These are phyloP conservation scores for Misgurnus mizolepis DNA, from an alignment of 2,113 vertebrate genomes.

Conservation along the genomic window DNA sequence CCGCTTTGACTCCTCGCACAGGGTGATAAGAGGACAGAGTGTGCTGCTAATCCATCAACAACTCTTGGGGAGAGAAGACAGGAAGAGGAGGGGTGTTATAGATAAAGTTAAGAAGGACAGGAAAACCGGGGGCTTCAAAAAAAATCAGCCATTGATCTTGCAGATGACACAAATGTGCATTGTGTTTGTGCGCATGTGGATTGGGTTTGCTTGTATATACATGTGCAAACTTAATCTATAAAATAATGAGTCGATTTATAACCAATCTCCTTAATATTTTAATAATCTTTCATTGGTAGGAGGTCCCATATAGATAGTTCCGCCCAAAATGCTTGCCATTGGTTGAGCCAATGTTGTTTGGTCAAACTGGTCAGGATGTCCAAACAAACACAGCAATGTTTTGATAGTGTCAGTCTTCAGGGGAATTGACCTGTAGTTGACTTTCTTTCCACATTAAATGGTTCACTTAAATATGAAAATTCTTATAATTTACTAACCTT, in stretches of 20 bases:
- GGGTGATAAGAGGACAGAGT: constrained; percentile 27
- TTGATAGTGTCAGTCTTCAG: no score
- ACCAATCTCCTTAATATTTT: background rate
- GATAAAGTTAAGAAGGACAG: constrained; percentile 28
- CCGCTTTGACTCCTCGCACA: constrained; percentile 32
- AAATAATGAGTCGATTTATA: no score
- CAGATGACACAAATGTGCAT: constrained; percentile 33
- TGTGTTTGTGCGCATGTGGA: background rate
- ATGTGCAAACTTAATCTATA: no score
- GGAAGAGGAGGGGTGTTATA: constrained; percentile 19
- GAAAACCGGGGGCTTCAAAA: constrained; percentile 44
- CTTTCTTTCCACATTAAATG: background rate
- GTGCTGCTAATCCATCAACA: constrained; percentile 42
- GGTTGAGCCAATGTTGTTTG: no score
- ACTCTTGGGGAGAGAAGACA: constrained; percentile 24
- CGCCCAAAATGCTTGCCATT: background rate
- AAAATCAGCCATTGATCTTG: constrained; percentile 41
- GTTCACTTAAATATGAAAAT: no score
- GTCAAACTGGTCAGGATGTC: no score
- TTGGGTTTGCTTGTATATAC: background rate
- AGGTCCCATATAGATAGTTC: background rate
- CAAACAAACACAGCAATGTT: no score
- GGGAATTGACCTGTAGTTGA: background rate
- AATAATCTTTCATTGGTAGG: background rate
- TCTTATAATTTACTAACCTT: no score